Conservation (phyloP, 2,797 vertebrate species). For the Chanos chanos region DNA sequence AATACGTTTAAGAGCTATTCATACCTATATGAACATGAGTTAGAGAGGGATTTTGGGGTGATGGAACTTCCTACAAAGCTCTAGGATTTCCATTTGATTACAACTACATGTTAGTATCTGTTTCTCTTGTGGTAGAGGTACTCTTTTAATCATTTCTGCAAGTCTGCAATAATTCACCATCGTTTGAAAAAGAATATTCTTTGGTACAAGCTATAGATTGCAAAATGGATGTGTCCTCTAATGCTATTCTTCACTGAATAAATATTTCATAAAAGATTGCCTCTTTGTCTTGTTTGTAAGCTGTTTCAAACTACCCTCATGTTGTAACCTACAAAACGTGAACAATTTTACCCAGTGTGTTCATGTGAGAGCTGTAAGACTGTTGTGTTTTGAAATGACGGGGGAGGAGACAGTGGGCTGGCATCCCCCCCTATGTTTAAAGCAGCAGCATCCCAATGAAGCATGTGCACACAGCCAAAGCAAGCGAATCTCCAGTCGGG, state of each 20-base stretch:
- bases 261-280: too few species aligned
- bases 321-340: neutral
- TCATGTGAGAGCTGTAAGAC: slow-evolving; percentile 4
- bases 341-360: neutral
- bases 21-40: too few species aligned
- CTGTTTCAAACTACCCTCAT: too few species aligned
- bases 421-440: slow-evolving; percentile 19
- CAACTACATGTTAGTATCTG: too few species aligned
- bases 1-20: too few species aligned
- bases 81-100: too few species aligned
- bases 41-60: neutral
- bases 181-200: too few species aligned
- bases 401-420: slow-evolving; percentile 42
- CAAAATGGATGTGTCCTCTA: too few species aligned
- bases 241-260: too few species aligned
- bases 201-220: too few species aligned
- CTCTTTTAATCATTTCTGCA: neutral
- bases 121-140: neutral
- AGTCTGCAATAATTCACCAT: neutral
- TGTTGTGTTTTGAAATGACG: slow-evolving; percentile 26
- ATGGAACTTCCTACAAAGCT: too few species aligned
- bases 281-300: too few species aligned
- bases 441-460: slow-evolving; percentile 40
- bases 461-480: slow-evolving; percentile 20
- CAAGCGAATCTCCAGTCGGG: neutral